Evolutionary conservation across 2,797 vertebrate genomes (phyloP).

Genomic region (Gallinago nigripennis): DNA sequence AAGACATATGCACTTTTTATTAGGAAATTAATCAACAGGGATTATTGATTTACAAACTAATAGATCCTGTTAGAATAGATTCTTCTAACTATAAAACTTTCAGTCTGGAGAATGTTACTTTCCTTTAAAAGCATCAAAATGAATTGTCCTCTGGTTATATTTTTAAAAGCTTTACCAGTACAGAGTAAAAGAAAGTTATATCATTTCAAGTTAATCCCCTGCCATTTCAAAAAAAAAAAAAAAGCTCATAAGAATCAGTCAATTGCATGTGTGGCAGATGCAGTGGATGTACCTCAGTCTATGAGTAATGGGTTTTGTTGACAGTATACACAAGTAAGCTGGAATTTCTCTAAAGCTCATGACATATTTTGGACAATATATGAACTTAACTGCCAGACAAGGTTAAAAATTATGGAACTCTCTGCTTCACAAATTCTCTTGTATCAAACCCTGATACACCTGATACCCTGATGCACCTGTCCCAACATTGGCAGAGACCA

Average conservation of each 20-base stretch:
- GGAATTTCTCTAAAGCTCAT: slow-evolving; percentile 34
- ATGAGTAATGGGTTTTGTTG: not conserved
- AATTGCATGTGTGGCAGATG: not conserved
- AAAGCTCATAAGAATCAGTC: not conserved
- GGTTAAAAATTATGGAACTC: not conserved
- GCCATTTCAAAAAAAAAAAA: not conserved
- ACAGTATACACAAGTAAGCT: not conserved
- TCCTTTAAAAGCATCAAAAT: not conserved
- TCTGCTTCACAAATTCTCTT: slow-evolving; percentile 33
- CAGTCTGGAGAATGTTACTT: not conserved
- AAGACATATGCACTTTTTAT: slow-evolving; percentile 1
- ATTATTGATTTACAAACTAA: slow-evolving; percentile 42
- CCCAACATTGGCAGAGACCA: slow-evolving; percentile 2
- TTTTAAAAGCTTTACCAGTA: not conserved
- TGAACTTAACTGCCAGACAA: slow-evolving; percentile 19
- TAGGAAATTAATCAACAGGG: slow-evolving; percentile 43
- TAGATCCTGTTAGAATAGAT: slow-evolving; percentile 21
- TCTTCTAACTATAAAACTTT: slow-evolving; percentile 18
- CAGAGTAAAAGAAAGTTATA: not conserved
- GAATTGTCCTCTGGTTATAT: not conserved
- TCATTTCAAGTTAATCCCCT: not conserved
- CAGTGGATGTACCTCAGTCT: not conserved
- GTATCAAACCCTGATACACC: not conserved
- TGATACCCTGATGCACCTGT: not conserved
- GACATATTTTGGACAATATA: slow-evolving; percentile 17